Evolutionary conservation across 1,140 invertebrate genomes (phyloP), one percentile per base, ranked within the genome.

Genomic region (Caerostris darwini): DNA sequence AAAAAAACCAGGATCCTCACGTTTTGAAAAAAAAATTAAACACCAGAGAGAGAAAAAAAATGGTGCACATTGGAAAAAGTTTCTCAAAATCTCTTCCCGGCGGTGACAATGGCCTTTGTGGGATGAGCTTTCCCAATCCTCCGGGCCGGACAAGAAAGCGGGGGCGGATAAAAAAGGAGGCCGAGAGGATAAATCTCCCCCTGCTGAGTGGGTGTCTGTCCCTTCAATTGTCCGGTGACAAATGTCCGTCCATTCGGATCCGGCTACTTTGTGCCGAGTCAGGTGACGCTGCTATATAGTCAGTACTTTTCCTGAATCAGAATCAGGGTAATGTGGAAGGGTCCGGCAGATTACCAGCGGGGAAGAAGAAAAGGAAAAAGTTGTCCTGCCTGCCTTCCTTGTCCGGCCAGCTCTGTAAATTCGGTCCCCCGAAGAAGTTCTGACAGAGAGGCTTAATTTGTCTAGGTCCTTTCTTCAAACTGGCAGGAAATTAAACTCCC

Each of bases 161-260:
- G 17, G 12, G 71, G 71, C 53, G 34, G 88, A 90, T 14, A 56
- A 90, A 89, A 90, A 90, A 71, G 90, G 50, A 85, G 34, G 56
- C n/a, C 82, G 61, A 12, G 58, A 64, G 71, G 53, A 93, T 93
- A 93, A 93, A 93, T 93, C 92, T 87, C 81, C 53, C 34, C 12
- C 53, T 93, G 92, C 90, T 92, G 90, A 92, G 90, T 92, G 90
- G 71, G 59, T 85, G 85, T 61, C 85, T 94, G 92, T 94, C 92
- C 92, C 7, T 94, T 69, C 92, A 82, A 94, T 94, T 94, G 92
- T 94, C 92, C 92, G 58, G 92, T 94, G 92, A 94, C 86, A 94
- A 94, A 94, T 94, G 92, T 88, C 7, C 67, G 92, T 88, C 86
- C 92, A 94, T 94, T 94, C 85, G 82, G 67, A 64, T 57, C 82